These are phyloP conservation scores for Cassiopea andromeda DNA, from an alignment of 30 jellyfish, hydroid and myxozoan genomes.

Conservation along the genomic window DNA sequence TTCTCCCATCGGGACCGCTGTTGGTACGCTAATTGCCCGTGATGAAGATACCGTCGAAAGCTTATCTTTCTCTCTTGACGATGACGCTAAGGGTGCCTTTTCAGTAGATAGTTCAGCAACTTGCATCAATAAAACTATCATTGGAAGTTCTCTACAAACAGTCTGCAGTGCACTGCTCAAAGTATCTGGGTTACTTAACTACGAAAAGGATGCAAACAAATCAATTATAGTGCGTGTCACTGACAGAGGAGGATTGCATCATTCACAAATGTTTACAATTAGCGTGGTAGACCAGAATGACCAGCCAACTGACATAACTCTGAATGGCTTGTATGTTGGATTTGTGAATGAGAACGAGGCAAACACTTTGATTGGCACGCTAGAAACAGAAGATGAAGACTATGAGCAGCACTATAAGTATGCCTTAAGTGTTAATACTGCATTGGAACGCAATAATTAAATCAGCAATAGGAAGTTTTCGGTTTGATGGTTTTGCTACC, in stretches of 20 bases:
- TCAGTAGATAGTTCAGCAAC: conserved; percentile 28
- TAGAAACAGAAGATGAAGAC: conserved; percentile 81
- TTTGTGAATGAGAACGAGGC: conserved; percentile 72
- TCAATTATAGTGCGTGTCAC: conserved; percentile 66
- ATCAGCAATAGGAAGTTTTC: too few relatives aligned
- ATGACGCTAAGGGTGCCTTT: conserved; percentile 40
- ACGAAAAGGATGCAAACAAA: conserved; percentile 39
- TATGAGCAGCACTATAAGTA: conserved; percentile 27
- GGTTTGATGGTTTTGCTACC: too few relatives aligned
- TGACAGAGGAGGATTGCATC: conserved; percentile 75
- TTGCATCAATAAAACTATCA: conserved; percentile 29
- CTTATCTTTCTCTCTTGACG: conserved; percentile 67
- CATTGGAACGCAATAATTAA: too few relatives aligned
- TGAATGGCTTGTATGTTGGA: conserved; percentile 70
- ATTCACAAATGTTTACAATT: conserved; percentile 46
- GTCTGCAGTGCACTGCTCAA: conserved; percentile 46
- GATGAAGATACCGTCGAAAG: conserved; percentile 80
- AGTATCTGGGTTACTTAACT: conserved; percentile 63
- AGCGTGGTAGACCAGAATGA: conserved; percentile 72
- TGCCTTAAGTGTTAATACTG: not conserved
- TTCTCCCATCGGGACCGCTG: conserved; percentile 56
- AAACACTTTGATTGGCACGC: conserved; percentile 49
- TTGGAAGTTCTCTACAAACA: conserved; percentile 26
- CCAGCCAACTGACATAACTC: conserved; percentile 72
- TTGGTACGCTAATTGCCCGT: conserved; percentile 75